phyloP scores from a whole-genome alignment of 2,797 vertebrate species.

The Xiphorhynchus erythropygius region DNA sequence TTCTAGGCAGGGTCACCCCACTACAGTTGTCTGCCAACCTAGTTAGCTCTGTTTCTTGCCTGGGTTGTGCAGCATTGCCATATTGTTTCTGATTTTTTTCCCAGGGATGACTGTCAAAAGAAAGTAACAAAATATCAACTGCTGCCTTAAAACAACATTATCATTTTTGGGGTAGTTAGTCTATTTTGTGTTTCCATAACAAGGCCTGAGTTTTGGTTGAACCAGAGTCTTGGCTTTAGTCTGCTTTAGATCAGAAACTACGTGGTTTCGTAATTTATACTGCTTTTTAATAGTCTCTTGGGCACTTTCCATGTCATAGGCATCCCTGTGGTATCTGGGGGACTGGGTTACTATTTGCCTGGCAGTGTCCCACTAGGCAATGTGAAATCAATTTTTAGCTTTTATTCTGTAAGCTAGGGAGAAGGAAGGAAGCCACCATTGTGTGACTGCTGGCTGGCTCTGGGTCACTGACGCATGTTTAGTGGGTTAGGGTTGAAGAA shows the following conservation, averaged over 20 bases:
- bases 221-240: neutral
- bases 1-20: neutral
- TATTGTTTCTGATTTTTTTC: neutral
- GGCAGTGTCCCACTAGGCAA: neutral
- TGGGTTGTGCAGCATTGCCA: neutral
- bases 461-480: neutral
- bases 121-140: neutral
- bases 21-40: neutral
- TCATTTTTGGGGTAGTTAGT: neutral
- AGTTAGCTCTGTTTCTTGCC: neutral
- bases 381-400: neutral
- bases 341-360: neutral
- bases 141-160: neutral
- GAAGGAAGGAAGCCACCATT: neutral
- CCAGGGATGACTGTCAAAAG: neutral
- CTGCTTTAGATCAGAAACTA: neutral
- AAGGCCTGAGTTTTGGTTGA: neutral
- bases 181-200: neutral
- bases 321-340: neutral
- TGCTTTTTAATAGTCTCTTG: slow-evolving; percentile 5
- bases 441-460: neutral
- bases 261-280: neutral
- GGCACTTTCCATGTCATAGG: neutral
- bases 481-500: neutral
- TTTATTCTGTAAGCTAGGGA: neutral